phyloP scores from a whole-genome alignment of 2,888 invertebrate species.

The Ornithoptera priamus region DNA sequence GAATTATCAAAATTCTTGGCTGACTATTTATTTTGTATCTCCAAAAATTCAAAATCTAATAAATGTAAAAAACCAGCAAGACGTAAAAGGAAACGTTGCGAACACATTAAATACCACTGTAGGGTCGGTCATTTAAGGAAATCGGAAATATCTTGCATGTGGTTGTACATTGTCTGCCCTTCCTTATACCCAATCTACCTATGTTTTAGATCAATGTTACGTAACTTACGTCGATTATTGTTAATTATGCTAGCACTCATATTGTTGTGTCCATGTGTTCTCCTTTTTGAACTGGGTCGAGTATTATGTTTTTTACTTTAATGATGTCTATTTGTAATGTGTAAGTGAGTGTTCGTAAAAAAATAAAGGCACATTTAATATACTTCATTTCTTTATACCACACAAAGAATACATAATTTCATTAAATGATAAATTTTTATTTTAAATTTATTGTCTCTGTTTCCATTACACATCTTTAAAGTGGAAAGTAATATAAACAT shows the following conservation, averaged over 20 bases:
- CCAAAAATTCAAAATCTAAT: background rate
- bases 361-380: background rate
- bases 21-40: background rate
- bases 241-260: slow-evolving; percentile 41
- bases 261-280: slow-evolving; percentile 56
- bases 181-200: slow-evolving; percentile 40
- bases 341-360: background rate
- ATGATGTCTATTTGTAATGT: slow-evolving; percentile 44
- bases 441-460: too few species aligned
- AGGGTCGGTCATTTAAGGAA: slow-evolving; percentile 47
- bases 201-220: slow-evolving; percentile 11
- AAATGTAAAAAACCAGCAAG: slow-evolving; percentile 1
- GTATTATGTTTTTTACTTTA: slow-evolving; percentile 32
- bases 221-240: slow-evolving; percentile 28
- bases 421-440: too few species aligned
- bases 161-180: slow-evolving; percentile 57
- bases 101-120: slow-evolving; percentile 44
- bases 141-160: slow-evolving; percentile 54
- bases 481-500: too few species aligned
- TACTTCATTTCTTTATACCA: background rate
- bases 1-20: background rate
- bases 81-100: slow-evolving; percentile 42
- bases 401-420: background rate
- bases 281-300: slow-evolving; percentile 48
- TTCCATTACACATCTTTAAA: too few species aligned